Evolutionary conservation across 2,888 invertebrate genomes (phyloP).

Genomic region (Orchesellides sinensis): DNA sequence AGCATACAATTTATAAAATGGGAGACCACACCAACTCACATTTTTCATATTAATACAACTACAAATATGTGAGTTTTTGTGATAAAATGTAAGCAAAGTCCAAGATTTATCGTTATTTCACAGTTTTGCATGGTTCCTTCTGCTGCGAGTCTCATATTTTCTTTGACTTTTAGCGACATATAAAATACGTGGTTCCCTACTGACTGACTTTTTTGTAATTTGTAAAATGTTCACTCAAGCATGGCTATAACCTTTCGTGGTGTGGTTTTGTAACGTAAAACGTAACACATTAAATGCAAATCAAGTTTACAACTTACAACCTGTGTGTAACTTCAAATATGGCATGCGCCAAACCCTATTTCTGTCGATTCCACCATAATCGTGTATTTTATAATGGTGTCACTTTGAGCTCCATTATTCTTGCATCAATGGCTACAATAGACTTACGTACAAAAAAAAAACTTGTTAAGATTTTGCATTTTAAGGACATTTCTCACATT

Average conservation of each 20-base stretch:
- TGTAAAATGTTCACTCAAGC: not conserved
- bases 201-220: constrained; percentile 10
- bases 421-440: too few species aligned
- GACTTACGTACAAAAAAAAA: too few species aligned
- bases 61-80: not conserved
- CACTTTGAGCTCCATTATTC: too few species aligned
- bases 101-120: not conserved
- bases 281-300: not conserved
- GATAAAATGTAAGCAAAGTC: not conserved
- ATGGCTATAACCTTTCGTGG: not conserved
- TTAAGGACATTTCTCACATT: too few species aligned
- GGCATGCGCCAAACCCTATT: constrained; percentile 43
- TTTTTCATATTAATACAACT: constrained; percentile 38
- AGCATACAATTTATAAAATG: not conserved
- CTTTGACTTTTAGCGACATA: not conserved
- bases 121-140: not conserved
- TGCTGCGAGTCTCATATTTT: not conserved
- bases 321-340: too few species aligned
- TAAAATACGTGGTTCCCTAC: constrained; percentile 26
- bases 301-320: not conserved
- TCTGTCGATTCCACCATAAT: constrained; percentile 27
- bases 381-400: too few species aligned
- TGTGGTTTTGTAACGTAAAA: not conserved
- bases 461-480: too few species aligned
- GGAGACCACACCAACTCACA: constrained; percentile 51